Evolutionary conservation across 2,113 vertebrate species (phyloP).

Genomic region (Pachypanchax playfairii): DNA sequence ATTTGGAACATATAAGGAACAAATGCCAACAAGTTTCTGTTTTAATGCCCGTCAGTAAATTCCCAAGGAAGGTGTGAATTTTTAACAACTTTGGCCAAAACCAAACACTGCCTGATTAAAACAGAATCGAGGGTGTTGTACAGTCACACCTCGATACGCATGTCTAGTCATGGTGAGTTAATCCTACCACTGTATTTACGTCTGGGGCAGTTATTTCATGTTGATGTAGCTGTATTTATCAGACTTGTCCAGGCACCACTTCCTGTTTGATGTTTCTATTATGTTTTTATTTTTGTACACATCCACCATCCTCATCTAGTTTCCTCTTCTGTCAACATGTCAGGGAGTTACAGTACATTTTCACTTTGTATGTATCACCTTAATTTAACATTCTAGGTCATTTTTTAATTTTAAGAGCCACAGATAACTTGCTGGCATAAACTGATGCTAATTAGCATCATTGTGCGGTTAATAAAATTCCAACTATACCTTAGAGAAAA

Average conservation of each 20-base stretch:
- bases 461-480: background rate
- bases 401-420: background rate
- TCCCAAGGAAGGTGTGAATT: too few species aligned
- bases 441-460: background rate
- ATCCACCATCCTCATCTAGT: background rate
- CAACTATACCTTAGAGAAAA: background rate
- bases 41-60: too few species aligned
- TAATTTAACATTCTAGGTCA: background rate
- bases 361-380: background rate
- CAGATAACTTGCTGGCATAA: background rate
- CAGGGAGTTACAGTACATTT: background rate
- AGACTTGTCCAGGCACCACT: constrained; percentile 1
- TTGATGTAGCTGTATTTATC: constrained; percentile 30
- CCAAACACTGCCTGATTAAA: constrained; percentile 18
- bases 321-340: background rate
- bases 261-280: constrained; percentile 19
- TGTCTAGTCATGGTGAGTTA: constrained; percentile 7
- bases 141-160: constrained; percentile 24
- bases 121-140: constrained; percentile 6
- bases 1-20: too few species aligned
- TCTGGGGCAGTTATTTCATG: background rate
- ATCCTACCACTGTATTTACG: constrained; percentile 5
- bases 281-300: background rate
- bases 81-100: too few species aligned
- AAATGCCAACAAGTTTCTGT: too few species aligned